Evolutionary conservation across 2,113 vertebrate genomes (phyloP).

Genomic region (Mesocricetus auratus): DNA sequence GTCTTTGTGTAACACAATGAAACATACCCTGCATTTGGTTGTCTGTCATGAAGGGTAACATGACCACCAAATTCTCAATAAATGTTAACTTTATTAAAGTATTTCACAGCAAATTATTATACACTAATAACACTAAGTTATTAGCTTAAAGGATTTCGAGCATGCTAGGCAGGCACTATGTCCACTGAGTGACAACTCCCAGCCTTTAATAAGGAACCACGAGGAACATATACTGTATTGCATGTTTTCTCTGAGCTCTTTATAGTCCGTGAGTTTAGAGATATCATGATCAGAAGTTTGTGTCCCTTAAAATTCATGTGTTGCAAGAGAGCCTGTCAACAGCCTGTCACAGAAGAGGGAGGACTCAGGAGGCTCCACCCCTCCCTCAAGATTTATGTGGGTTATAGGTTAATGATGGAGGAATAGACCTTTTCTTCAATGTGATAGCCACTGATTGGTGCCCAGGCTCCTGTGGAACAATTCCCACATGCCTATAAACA

Average conservation of each 20-base stretch:
- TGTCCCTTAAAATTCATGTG: background rate
- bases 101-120: background rate
- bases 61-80: conserved; percentile 1
- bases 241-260: background rate
- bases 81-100: background rate
- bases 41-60: background rate
- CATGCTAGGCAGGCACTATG: background rate
- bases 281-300: background rate
- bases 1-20: background rate
- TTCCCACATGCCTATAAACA: background rate
- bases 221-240: background rate
- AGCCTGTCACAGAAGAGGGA: background rate
- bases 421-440: background rate
- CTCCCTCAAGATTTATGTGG: background rate
- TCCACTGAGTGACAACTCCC: background rate
- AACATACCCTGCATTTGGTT: background rate
- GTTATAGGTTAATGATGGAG: background rate
- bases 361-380: background rate
- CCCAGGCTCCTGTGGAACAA: background rate
- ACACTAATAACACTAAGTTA: background rate
- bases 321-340: background rate
- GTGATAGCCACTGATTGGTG: background rate
- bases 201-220: background rate
- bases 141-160: background rate
- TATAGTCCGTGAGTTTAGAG: background rate